phyloP scores from a whole-genome alignment of 2,888 invertebrate species.

The Drosophila rellima region DNA sequence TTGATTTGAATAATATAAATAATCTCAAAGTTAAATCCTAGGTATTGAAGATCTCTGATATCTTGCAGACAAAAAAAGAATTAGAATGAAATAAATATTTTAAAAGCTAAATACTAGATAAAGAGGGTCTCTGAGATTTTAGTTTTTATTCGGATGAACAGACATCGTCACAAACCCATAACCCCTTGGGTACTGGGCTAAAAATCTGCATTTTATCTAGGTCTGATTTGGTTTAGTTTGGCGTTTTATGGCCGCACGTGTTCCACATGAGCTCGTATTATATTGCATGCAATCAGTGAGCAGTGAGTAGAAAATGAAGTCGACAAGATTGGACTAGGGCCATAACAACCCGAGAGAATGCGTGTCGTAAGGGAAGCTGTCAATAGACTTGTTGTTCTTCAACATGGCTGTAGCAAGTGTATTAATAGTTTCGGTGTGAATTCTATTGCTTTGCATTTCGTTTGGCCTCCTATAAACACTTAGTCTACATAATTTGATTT shows the following conservation, averaged over 20 bases:
- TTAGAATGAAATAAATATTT: too few species aligned
- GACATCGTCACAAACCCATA: neutral
- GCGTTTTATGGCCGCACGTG: conserved; percentile 25
- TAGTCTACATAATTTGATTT: conserved; percentile 68
- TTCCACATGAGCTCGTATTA: conserved; percentile 8
- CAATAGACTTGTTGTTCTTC: conserved; percentile 11
- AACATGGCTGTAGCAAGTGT: conserved; percentile 22
- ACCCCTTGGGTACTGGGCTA: neutral
- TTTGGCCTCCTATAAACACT: conserved; percentile 62
- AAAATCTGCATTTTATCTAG: conserved; percentile 33
- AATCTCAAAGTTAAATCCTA: too few species aligned
- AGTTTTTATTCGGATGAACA: too few species aligned
- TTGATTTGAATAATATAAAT: too few species aligned
- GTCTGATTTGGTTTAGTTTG: conserved; percentile 20
- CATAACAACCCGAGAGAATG: conserved; percentile 4
- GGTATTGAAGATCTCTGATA: too few species aligned
- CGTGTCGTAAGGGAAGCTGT: conserved; percentile 13
- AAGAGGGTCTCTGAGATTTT: neutral
- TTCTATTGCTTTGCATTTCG: conserved; percentile 33
- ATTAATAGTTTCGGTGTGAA: conserved; percentile 16
- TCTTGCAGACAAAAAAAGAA: too few species aligned
- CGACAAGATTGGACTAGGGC: conserved; percentile 8
- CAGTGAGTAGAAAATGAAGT: conserved; percentile 28
- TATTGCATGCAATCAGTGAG: conserved; percentile 32
- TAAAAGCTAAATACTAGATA: too few species aligned